phyloP scores from a whole-genome alignment of 2,888 invertebrate species.

The Heliconius erato region DNA sequence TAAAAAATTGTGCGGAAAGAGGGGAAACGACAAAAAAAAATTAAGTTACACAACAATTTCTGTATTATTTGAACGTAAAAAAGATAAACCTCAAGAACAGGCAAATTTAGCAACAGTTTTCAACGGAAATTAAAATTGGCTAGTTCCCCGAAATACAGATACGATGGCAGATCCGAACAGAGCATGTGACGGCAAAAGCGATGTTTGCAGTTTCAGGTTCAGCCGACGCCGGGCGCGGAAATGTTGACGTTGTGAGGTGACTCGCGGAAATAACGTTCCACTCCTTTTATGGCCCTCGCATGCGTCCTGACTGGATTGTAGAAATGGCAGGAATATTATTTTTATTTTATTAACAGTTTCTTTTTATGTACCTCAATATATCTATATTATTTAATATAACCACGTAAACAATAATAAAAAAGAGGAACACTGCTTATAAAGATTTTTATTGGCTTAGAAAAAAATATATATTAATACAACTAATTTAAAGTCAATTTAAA shows the following conservation, averaged over 20 bases:
- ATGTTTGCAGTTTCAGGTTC: constrained; percentile 53
- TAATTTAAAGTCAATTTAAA: background rate
- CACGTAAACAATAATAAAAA: no score
- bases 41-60: no score
- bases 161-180: constrained; percentile 6
- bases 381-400: no score
- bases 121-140: constrained; percentile 32
- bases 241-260: constrained; percentile 64
- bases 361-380: no score
- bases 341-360: background rate
- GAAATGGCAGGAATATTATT: background rate
- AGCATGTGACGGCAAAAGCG: constrained; percentile 46
- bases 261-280: constrained; percentile 63
- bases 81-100: no score
- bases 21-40: no score
- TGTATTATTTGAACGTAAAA: no score
- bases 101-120: background rate
- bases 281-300: constrained; percentile 36
- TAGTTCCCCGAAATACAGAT: constrained; percentile 28
- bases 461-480: background rate
- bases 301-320: background rate
- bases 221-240: constrained; percentile 57
- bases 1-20: no score
- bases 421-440: no score
- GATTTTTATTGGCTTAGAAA: background rate